phyloP scores from a whole-genome alignment of 2,888 invertebrate genomes.

The Dione juno region DNA sequence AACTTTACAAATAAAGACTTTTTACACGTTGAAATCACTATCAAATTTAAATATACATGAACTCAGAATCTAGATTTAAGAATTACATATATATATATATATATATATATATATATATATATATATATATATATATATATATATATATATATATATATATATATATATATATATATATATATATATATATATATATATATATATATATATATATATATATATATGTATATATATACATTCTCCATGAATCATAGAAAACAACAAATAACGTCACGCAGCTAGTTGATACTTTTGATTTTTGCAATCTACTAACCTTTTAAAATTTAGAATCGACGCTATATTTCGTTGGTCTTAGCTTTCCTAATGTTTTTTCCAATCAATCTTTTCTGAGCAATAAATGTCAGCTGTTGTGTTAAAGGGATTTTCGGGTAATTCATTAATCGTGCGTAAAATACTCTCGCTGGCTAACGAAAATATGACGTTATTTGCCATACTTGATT shows the following conservation, averaged over 20 bases:
- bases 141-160: too few species aligned
- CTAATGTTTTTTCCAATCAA: constrained; percentile 43
- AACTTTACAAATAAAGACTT: too few species aligned
- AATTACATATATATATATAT: too few species aligned
- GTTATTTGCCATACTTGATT: constrained; percentile 8
- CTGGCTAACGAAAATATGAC: not conserved
- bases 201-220: too few species aligned
- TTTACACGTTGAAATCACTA: too few species aligned
- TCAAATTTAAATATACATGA: too few species aligned
- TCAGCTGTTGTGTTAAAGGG: constrained; percentile 36
- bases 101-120: too few species aligned
- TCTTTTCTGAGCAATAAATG: constrained; percentile 45
- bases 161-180: too few species aligned
- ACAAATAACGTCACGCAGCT: constrained; percentile 1
- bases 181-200: too few species aligned
- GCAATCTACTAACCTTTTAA: not conserved
- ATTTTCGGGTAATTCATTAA: constrained; percentile 38
- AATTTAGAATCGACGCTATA: constrained; percentile 19
- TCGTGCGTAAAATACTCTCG: constrained; percentile 19
- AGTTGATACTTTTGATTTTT: not conserved
- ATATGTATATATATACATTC: too few species aligned
- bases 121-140: too few species aligned
- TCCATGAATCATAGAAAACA: constrained; percentile 1
- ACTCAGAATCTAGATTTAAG: too few species aligned
- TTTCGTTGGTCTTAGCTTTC: constrained; percentile 30